phyloP scores from a whole-genome alignment of 2,113 vertebrate species.

The Neodontobutis hainanensis region DNA sequence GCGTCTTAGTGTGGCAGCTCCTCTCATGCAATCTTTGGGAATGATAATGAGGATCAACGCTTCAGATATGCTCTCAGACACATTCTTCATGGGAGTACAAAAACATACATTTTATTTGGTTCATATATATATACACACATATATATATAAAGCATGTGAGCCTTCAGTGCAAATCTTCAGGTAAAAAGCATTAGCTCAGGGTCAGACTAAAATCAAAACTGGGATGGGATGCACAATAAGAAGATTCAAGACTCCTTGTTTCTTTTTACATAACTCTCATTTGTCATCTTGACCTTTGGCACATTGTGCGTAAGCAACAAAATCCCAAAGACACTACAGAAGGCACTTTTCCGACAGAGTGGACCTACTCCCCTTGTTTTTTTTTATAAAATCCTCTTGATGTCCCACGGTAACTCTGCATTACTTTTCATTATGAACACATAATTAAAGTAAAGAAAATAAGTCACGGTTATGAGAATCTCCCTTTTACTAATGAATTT shows the following conservation, averaged over 20 bases:
- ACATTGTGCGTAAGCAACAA: constrained; percentile 40
- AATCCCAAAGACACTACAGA: constrained; percentile 37
- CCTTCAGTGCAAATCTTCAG: constrained; percentile 60
- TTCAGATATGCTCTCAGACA: constrained; percentile 34
- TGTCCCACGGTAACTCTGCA: constrained; percentile 33
- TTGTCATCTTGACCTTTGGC: constrained; percentile 27
- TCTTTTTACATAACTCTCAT: constrained; percentile 43
- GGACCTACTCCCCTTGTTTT: constrained; percentile 43
- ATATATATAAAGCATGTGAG: constrained; percentile 32
- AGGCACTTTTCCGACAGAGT: constrained; percentile 32
- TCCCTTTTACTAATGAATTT: constrained; percentile 44
- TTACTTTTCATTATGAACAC: constrained; percentile 55
- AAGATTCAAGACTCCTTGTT: constrained; percentile 11
- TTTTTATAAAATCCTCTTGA: constrained; percentile 44
- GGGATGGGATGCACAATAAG: constrained; percentile 37
- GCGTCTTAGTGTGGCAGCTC: constrained; percentile 19
- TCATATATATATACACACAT: constrained; percentile 32
- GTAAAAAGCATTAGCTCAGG: constrained; percentile 33
- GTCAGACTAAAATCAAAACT: constrained; percentile 26
- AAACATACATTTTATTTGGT: constrained; percentile 62
- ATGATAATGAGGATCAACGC: constrained; percentile 32
- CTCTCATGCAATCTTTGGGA: constrained; percentile 33
- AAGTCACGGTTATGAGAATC: constrained; percentile 34
- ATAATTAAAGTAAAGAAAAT: constrained; percentile 62
- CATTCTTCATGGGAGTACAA: constrained; percentile 49